Conservation (phyloP, 2,797 vertebrate genomes). For the Neoniphon sammara region DNA sequence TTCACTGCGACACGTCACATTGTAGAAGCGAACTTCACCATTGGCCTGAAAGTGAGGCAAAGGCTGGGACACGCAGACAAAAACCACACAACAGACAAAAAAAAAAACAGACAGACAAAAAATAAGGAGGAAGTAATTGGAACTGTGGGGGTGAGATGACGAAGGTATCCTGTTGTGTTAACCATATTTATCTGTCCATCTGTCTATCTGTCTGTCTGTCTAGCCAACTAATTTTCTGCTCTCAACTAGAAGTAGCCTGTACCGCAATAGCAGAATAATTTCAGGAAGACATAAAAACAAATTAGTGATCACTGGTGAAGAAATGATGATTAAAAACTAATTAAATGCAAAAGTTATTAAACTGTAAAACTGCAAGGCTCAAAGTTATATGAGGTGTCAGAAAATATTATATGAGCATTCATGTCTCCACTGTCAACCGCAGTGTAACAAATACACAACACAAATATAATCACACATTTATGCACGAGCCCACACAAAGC, state of each 20-base stretch:
- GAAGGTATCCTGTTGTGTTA: background rate
- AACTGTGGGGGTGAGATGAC: conserved; percentile 2
- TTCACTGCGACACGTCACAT: conserved; percentile 52
- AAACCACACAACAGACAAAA: background rate
- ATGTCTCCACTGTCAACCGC: background rate
- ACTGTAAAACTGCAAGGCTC: conserved; percentile 6
- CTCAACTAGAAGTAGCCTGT: conserved; percentile 5
- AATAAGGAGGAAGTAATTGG: background rate
- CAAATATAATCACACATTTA: background rate
- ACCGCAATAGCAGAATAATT: conserved; percentile 13
- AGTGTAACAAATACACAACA: background rate
- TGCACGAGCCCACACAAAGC: background rate
- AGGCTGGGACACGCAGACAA: conserved; percentile 59
- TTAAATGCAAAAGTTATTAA: conserved; percentile 48
- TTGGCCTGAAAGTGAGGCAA: conserved; percentile 70
- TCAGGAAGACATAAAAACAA: conserved; percentile 36
- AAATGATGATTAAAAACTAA: conserved; percentile 51
- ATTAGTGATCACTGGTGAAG: background rate
- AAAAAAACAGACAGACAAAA: background rate
- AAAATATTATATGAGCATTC: background rate
- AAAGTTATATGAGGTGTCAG: conserved; percentile 10
- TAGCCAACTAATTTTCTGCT: background rate
- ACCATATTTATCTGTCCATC: background rate
- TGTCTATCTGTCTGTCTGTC: background rate
- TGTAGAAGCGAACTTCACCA: conserved; percentile 72